Evolutionary conservation across 2,113 vertebrate genomes (phyloP).

Genomic region (Forbesichthys agassizii): DNA sequence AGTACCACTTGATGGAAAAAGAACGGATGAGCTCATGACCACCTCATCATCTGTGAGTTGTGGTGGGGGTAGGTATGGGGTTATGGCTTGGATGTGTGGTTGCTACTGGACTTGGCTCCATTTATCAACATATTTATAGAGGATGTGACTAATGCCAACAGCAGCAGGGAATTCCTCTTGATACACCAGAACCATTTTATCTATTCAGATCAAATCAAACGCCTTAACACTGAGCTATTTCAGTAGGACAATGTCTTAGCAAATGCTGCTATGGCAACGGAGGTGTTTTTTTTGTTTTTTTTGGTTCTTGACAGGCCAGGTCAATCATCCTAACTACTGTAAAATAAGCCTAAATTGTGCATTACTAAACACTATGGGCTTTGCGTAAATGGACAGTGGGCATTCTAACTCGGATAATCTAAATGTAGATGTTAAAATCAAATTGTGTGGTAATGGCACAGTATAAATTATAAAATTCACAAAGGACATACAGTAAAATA

Average conservation of each 20-base stretch:
- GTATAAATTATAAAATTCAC: too few species aligned
- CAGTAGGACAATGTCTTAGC: not conserved
- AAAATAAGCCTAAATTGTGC: not conserved
- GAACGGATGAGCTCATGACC: not conserved
- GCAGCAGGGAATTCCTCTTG: not conserved
- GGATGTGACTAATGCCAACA: conserved; percentile 1
- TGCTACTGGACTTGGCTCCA: conserved; percentile 3
- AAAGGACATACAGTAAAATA: too few species aligned
- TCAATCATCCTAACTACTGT: not conserved
- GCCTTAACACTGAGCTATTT: not conserved
- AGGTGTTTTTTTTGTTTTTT: not conserved
- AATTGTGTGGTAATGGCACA: too few species aligned
- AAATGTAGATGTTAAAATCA: too few species aligned
- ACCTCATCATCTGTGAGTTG: not conserved
- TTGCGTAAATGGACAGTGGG: too few species aligned
- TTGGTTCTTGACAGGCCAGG: not conserved
- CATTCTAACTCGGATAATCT: too few species aligned
- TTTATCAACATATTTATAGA: conserved; percentile 1
- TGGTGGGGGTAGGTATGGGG: not conserved
- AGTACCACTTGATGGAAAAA: not conserved
- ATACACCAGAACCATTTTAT: not conserved
- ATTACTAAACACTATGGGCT: too few species aligned
- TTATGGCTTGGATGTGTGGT: not conserved
- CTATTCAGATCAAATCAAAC: not conserved
- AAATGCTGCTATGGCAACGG: not conserved